Evolutionary conservation across 2,113 vertebrate genomes (phyloP).

Genomic region (Mastomys natalensis): DNA sequence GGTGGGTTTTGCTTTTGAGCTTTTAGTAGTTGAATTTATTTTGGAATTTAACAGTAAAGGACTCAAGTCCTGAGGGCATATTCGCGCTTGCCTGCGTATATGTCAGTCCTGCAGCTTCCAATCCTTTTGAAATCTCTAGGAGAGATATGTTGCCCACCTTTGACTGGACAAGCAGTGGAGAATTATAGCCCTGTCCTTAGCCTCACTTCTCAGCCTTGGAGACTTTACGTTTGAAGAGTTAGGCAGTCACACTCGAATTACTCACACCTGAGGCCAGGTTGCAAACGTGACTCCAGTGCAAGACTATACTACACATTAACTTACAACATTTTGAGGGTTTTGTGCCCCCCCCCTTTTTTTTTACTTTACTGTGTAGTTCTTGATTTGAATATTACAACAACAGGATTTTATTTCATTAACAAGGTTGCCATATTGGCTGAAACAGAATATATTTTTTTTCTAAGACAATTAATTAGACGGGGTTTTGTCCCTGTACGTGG

Average conservation of each 20-base stretch:
- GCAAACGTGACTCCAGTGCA: not conserved
- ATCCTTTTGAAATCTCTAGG: not conserved
- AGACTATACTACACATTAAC: not conserved
- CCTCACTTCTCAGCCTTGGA: not conserved
- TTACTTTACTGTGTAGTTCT: not conserved
- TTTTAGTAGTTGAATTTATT: constrained; percentile 34
- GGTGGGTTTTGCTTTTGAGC: not conserved
- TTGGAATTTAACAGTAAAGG: not conserved
- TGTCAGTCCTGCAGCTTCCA: not conserved
- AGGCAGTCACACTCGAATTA: no score
- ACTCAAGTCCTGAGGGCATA: not conserved
- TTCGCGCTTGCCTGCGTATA: not conserved
- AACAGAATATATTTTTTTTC: not conserved
- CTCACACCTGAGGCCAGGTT: no score
- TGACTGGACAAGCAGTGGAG: not conserved
- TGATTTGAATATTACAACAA: not conserved
- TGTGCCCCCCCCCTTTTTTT: not conserved
- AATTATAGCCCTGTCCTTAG: not conserved
- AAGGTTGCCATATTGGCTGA: not conserved
- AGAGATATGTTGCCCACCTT: not conserved
- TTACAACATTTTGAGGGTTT: not conserved
- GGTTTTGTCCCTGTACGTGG: not conserved
- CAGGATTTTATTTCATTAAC: not conserved
- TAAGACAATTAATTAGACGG: not conserved
- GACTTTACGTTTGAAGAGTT: not conserved